phyloP scores from a whole-genome alignment of 2,797 vertebrate genomes.

The Sebastes wilsoni region DNA sequence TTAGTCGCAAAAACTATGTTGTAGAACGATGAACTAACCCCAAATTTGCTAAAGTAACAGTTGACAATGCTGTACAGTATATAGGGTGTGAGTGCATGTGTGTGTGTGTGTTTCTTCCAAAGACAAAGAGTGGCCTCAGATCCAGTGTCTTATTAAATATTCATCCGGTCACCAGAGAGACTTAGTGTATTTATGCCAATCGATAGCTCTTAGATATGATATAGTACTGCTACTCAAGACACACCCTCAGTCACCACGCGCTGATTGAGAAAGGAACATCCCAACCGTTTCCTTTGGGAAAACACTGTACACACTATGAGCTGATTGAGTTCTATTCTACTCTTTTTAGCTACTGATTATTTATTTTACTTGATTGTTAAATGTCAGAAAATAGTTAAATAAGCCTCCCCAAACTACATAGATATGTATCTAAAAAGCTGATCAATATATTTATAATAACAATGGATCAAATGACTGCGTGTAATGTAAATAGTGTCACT shows the following conservation, averaged over 20 bases:
- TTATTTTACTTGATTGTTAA: neutral
- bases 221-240: slow-evolving; percentile 73
- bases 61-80: slow-evolving; percentile 8
- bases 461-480: neutral
- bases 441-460: neutral
- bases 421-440: neutral
- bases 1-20: slow-evolving; percentile 24
- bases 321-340: slow-evolving; percentile 1
- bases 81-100: neutral
- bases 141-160: slow-evolving; percentile 86
- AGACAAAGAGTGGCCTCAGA: slow-evolving; percentile 69
- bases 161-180: slow-evolving; percentile 81
- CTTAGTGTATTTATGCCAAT: slow-evolving; percentile 83
- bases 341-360: neutral
- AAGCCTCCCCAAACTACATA: neutral
- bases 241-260: slow-evolving; percentile 65
- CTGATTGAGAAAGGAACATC: slow-evolving; percentile 62
- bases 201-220: slow-evolving; percentile 91
- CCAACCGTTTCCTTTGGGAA: slow-evolving; percentile 25
- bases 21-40: slow-evolving; percentile 19
- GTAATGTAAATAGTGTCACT: neutral
- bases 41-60: slow-evolving; percentile 6
- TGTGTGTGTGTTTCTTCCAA: slow-evolving; percentile 39
- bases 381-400: neutral
- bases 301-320: neutral